phyloP scores from a whole-genome alignment of 2,888 invertebrate genomes.

The Drosophila niveifrons region DNA sequence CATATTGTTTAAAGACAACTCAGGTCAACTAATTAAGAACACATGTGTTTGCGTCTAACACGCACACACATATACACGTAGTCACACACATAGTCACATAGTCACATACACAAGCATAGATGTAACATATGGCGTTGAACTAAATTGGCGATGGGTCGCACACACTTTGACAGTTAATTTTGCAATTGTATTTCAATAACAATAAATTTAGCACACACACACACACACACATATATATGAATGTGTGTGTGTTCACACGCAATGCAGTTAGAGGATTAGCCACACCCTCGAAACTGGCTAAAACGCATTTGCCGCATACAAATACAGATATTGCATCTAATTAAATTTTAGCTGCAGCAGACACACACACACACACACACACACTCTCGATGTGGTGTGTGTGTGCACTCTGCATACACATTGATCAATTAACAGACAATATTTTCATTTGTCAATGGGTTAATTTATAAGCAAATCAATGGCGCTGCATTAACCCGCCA shows the following conservation, averaged over 20 bases:
- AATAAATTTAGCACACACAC: slow-evolving; percentile 80
- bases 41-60: slow-evolving; percentile 39
- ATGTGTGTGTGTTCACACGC: slow-evolving; percentile 42
- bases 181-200: slow-evolving; percentile 85
- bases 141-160: slow-evolving; percentile 73
- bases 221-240: slow-evolving; percentile 41
- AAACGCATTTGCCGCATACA: slow-evolving; percentile 63
- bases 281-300: slow-evolving; percentile 48
- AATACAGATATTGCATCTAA: slow-evolving; percentile 80
- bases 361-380: neutral
- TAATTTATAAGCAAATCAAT: slow-evolving; percentile 84
- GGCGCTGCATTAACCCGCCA: slow-evolving; percentile 57
- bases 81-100: neutral
- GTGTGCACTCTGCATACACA: slow-evolving; percentile 77
- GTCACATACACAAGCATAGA: neutral
- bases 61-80: neutral
- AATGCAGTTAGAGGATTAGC: slow-evolving; percentile 38
- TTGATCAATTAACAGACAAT: slow-evolving; percentile 86
- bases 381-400: slow-evolving; percentile 21
- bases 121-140: slow-evolving; percentile 68
- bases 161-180: slow-evolving; percentile 84
- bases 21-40: slow-evolving; percentile 56
- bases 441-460: slow-evolving; percentile 85
- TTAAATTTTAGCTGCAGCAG: slow-evolving; percentile 79
- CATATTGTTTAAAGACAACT: slow-evolving; percentile 48